Base-by-base conservation (phyloP, 2,113 vertebrate genomes). In the Pandion haliaetus region DNA sequence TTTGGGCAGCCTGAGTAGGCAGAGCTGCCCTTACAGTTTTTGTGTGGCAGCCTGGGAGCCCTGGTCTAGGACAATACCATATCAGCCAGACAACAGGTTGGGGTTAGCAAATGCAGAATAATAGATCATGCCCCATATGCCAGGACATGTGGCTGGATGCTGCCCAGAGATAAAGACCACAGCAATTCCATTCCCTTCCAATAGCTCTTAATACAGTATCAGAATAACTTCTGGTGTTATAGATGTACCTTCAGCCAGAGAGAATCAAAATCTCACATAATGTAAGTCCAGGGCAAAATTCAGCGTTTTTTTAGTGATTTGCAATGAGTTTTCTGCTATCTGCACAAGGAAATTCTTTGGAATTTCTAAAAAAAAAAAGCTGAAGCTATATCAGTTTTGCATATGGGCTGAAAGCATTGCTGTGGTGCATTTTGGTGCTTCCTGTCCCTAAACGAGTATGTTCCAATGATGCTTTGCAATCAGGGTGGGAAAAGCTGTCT, bases 71-170 rank as follows among this genome's bases (percentile, higher is more conserved):
- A 29, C 55, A 29, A 4, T 14, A 4, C 2, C 3, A 1, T 44
- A 8, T 23, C 66, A 79, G 36, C 0, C 0, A 49, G 55, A 34
- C 19, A 77, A 26, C 15, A 47, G 26, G 15, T 2, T 69, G 63
- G 44, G 85, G 50, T 49, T 49, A 66, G 32, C 13, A 76, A 38
- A 36, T 29, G 21, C 34, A 45, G 55, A 47, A 19, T 25, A 28
- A 14, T 10, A 77, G 58, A 23, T 2, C 44, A 19, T 6, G 12
- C 50, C 44, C 44, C 21, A 0, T 6, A 0, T 12, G 28, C 47
- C 76, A 32, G 74, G 47, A 40, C 6, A 3, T 45, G 44, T 4
- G 38, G 24, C 76, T 69, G 73, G 59, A 65, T 57, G 54, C 44
- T 82, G 20, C 67, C 66, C 25, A 7, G 65, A 71, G 85, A 65